These are phyloP conservation scores for Neoaliturus tenellus DNA, from an alignment of 2,888 invertebrate genomes.

Conservation along the genomic window DNA sequence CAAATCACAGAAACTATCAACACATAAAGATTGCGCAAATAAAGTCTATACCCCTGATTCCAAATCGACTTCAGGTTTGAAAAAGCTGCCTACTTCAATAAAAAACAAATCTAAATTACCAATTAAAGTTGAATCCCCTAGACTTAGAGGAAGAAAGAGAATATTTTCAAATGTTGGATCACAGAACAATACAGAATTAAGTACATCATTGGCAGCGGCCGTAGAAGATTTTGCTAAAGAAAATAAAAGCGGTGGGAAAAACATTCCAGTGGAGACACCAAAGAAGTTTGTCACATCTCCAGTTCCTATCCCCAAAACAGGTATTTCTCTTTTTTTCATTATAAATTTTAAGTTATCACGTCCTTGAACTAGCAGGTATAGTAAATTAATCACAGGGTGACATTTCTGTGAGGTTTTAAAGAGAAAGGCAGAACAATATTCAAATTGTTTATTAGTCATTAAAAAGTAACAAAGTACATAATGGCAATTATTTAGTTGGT, in stretches of 20 bases:
- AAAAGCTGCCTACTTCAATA: not conserved
- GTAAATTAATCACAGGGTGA: too few relatives aligned
- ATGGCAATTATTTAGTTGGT: too few relatives aligned
- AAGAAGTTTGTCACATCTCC: not conserved
- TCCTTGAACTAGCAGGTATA: too few relatives aligned
- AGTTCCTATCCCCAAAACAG: not conserved
- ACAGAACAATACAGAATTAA: slow-evolving; percentile 1
- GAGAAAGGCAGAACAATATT: too few relatives aligned
- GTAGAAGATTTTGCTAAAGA: slow-evolving; percentile 34
- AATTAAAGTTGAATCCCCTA: not conserved
- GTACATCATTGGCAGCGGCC: slow-evolving; percentile 16
- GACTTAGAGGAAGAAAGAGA: not conserved
- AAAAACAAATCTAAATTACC: not conserved
- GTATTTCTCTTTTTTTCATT: too few relatives aligned
- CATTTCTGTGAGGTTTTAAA: too few relatives aligned
- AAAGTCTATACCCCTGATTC: not conserved
- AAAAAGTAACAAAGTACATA: too few relatives aligned
- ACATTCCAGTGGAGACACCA: slow-evolving; percentile 4
- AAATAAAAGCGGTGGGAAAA: slow-evolving; percentile 12
- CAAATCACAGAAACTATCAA: not conserved
- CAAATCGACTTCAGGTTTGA: not conserved
- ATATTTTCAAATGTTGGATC: not conserved
- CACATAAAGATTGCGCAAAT: not conserved
- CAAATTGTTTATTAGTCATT: too few relatives aligned
- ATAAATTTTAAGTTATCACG: too few relatives aligned